phyloP scores from a whole-genome alignment of 2,113 vertebrate genomes.

The Garra rufa region DNA sequence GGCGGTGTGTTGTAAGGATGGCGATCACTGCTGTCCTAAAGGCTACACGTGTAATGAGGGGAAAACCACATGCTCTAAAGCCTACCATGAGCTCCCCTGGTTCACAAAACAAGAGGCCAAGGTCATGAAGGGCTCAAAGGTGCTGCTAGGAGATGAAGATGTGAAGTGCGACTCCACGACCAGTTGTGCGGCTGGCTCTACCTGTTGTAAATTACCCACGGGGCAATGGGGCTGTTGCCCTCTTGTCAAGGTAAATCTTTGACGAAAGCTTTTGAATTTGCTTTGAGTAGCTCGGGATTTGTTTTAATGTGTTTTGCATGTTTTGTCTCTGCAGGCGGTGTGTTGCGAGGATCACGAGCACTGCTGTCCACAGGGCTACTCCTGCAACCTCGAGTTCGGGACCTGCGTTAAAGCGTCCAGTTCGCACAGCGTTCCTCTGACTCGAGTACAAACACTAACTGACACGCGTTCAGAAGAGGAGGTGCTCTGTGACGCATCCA shows the following conservation, averaged over 20 bases:
- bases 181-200: conserved; percentile 74
- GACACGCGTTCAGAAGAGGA: not conserved
- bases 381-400: conserved; percentile 69
- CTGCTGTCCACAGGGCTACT: conserved; percentile 84
- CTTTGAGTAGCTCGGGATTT: not conserved
- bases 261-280: no score
- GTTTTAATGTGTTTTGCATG: not conserved
- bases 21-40: conserved; percentile 76
- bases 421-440: not conserved
- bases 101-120: conserved; percentile 65
- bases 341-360: conserved; percentile 79
- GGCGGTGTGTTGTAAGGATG: conserved; percentile 56
- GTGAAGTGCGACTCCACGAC: conserved; percentile 74
- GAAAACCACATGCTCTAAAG: conserved; percentile 65
- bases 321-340: conserved; percentile 66
- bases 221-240: conserved; percentile 82
- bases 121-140: conserved; percentile 14
- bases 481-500: conserved; percentile 61
- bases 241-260: conserved; percentile 69
- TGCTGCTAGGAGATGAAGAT: conserved; percentile 3
- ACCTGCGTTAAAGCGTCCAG: conserved; percentile 66
- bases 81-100: conserved; percentile 63
- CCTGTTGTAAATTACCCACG: conserved; percentile 73
- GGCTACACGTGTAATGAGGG: conserved; percentile 71
- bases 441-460: not conserved